phyloP scores from a whole-genome alignment of 1,140 invertebrate genomes.

The Aphidius ervi region DNA sequence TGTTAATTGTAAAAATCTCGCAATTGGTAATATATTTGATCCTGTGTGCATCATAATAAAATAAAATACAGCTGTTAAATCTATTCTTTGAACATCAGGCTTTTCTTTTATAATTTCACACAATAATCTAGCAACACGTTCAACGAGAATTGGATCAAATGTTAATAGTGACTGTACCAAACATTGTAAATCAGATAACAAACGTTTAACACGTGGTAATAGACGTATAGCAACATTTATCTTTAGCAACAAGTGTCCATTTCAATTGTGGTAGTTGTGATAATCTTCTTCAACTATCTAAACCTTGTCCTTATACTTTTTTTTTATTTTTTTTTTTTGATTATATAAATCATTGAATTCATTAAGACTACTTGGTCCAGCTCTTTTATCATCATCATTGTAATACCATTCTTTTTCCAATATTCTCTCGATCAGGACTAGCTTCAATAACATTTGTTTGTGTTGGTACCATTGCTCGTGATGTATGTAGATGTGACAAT shows the following conservation, averaged over 20 bases:
- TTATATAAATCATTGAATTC: constrained; percentile 71
- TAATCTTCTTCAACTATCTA: constrained; percentile 92
- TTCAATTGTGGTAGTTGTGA: constrained; percentile 89
- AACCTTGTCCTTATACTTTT: constrained; percentile 95
- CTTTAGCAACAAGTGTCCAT: constrained; percentile 82
- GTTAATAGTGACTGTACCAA: constrained; percentile 94
- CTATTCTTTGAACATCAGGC: constrained; percentile 88
- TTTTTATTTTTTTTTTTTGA: constrained; percentile 74
- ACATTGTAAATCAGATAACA: constrained; percentile 83
- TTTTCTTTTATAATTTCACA: constrained; percentile 94
- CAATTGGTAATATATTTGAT: constrained; percentile 94
- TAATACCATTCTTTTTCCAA: constrained; percentile 96
- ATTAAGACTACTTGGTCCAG: constrained; percentile 84
- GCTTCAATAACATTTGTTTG: constrained; percentile 96
- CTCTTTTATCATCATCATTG: constrained; percentile 74
- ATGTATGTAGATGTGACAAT: constrained; percentile 92
- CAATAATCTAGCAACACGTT: constrained; percentile 81
- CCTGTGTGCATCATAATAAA: constrained; percentile 99
- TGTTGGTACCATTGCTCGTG: constrained; percentile 69
- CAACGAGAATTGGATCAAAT: constrained; percentile 95
- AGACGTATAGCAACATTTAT: constrained; percentile 88
- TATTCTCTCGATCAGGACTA: constrained; percentile 59
- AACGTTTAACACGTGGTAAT: constrained; percentile 83
- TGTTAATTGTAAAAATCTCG: constrained; percentile 88
- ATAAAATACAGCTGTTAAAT: constrained; percentile 94